A percentile compares a stretch with the other conserved stretches of the same genome.
These are phyloP conservation scores for Chrysemys picta DNA, from an alignment of 2,113 vertebrate species.

Conservation along the genomic window DNA sequence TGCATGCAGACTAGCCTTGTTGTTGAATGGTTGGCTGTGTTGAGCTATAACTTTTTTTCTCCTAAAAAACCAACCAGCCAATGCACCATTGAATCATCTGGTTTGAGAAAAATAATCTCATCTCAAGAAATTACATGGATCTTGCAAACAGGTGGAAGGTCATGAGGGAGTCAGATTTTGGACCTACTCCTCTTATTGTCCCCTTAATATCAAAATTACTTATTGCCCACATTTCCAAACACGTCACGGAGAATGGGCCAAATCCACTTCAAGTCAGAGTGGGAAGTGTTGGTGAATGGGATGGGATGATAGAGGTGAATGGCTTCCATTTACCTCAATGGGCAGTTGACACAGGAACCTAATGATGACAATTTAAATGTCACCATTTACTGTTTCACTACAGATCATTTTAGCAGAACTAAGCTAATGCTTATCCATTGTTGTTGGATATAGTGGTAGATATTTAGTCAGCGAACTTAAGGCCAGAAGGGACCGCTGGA, in stretches of 20 bases:
- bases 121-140: neutral
- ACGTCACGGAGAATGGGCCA: neutral
- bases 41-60: neutral
- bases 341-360: neutral
- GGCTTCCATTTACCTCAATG: neutral
- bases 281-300: neutral
- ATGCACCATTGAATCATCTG: neutral
- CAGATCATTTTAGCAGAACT: neutral
- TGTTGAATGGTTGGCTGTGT: neutral
- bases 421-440: neutral
- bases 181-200: neutral
- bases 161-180: neutral
- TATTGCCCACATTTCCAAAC: neutral
- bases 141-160: neutral
- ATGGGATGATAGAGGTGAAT: neutral
- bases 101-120: neutral
- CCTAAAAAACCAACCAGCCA: neutral
- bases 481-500: neutral
- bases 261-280: neutral
- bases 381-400: neutral
- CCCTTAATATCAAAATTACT: neutral
- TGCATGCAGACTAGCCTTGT: neutral
- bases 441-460: neutral
- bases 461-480: neutral
- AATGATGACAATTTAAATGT: neutral